phyloP scores from a whole-genome alignment of 2,113 vertebrate genomes.

The Actenoides hombroni region DNA sequence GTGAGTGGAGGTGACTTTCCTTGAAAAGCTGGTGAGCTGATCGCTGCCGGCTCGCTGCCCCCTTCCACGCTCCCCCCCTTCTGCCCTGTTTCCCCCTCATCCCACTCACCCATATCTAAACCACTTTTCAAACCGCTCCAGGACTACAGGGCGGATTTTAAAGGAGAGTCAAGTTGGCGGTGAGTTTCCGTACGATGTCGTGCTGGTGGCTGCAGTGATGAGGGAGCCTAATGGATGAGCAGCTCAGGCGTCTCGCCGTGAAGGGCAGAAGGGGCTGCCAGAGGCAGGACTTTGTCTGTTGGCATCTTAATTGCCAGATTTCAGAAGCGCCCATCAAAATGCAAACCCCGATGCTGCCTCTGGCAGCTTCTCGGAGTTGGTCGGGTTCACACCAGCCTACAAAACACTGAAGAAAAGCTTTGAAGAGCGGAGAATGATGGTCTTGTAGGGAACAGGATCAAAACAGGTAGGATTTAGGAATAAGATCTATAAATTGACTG shows the following conservation, averaged over 20 bases:
- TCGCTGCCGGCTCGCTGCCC: not conserved
- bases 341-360: constrained; percentile 14
- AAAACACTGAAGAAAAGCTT: not conserved
- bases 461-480: not conserved
- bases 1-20: not conserved
- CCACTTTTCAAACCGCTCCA: not conserved
- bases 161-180: not conserved
- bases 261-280: constrained; percentile 41
- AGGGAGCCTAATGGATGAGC: constrained; percentile 24
- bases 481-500: not conserved
- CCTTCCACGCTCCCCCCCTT: not conserved
- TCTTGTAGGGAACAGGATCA: not conserved
- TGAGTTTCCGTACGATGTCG: constrained; percentile 15
- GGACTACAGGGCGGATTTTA: constrained; percentile 20
- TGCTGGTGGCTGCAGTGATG: constrained; percentile 20
- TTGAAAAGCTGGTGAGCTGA: constrained; percentile 4
- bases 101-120: not conserved
- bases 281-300: constrained; percentile 47
- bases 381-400: not conserved
- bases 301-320: constrained; percentile 51
- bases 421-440: not conserved
- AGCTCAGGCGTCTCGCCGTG: constrained; percentile 26
- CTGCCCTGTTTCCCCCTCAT: constrained; percentile 14
- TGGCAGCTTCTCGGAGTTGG: not conserved
- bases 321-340: constrained; percentile 45